phyloP scores from a whole-genome alignment of 2,113 vertebrate genomes.

The Coturnix japonica region DNA sequence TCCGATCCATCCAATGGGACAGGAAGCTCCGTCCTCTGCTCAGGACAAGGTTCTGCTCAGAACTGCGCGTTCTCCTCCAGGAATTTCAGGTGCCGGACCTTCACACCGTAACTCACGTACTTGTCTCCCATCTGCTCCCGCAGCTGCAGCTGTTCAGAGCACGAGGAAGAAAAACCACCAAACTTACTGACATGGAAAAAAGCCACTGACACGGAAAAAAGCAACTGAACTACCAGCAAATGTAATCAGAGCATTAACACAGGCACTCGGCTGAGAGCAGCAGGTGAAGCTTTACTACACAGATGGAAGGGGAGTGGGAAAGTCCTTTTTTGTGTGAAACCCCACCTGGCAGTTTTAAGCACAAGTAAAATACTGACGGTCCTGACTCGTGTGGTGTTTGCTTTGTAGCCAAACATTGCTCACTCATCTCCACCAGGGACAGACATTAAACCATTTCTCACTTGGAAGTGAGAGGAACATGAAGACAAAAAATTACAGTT shows the following conservation, averaged over 20 bases:
- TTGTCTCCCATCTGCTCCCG: slow-evolving; percentile 89
- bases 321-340: not conserved
- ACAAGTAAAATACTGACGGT: not conserved
- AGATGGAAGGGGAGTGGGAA: not conserved
- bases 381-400: not conserved
- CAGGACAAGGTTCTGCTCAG: slow-evolving; percentile 53
- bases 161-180: not conserved
- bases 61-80: slow-evolving; percentile 90
- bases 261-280: not conserved
- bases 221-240: not conserved
- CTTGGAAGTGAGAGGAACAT: not conserved
- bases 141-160: slow-evolving; percentile 80
- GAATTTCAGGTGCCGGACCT: slow-evolving; percentile 94
- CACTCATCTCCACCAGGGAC: not conserved
- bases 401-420: not conserved
- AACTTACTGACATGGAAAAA: not conserved
- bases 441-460: not conserved
- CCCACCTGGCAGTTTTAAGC: not conserved
- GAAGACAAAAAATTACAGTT: not conserved
- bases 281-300: not conserved
- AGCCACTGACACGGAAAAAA: not conserved
- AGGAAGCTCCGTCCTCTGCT: slow-evolving; percentile 20
- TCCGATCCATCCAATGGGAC: slow-evolving; percentile 3
- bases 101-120: slow-evolving; percentile 85
- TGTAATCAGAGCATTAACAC: not conserved